A percentile compares a stretch with the other conserved stretches of the same genome.
phyloP scores from a whole-genome alignment of 2,888 invertebrate genomes.

The Seira musarum region DNA sequence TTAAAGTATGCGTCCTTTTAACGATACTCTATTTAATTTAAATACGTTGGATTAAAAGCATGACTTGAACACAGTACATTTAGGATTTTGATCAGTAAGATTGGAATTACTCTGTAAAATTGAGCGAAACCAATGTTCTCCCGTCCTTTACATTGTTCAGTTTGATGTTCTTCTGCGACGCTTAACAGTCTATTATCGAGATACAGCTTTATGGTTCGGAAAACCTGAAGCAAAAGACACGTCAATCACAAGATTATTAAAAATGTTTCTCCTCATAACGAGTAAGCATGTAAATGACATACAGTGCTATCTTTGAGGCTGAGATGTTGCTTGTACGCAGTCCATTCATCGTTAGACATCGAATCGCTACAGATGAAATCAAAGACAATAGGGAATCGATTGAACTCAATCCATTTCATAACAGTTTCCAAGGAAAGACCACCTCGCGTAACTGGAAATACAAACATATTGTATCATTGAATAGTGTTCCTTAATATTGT shows the following conservation, averaged over 20 bases:
- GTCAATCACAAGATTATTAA: background rate
- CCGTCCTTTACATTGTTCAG: slow-evolving; percentile 5
- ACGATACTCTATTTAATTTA: background rate
- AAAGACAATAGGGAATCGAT: slow-evolving; percentile 64
- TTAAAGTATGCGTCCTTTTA: slow-evolving; percentile 36
- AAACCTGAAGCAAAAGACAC: background rate
- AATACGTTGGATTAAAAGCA: too few species aligned
- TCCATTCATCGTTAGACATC: slow-evolving; percentile 19
- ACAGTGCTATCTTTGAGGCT: slow-evolving; percentile 4
- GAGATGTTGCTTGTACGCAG: slow-evolving; percentile 17
- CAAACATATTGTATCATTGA: too few species aligned
- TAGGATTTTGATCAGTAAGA: too few species aligned
- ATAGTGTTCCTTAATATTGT: too few species aligned
- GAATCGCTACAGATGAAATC: slow-evolving; percentile 59
- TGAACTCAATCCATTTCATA: slow-evolving; percentile 56
- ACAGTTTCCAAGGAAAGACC: slow-evolving; percentile 55
- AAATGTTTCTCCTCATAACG: too few species aligned
- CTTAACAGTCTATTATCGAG: slow-evolving; percentile 18
- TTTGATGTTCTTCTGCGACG: background rate
- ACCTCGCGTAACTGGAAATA: slow-evolving; percentile 62
- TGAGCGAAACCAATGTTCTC: slow-evolving; percentile 27
- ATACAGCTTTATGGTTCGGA: slow-evolving; percentile 12
- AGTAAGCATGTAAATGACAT: background rate
- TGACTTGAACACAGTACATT: too few species aligned
- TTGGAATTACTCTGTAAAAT: too few species aligned